phyloP scores from a whole-genome alignment of 2,113 vertebrate genomes.

The Acanthochromis polyacanthus region DNA sequence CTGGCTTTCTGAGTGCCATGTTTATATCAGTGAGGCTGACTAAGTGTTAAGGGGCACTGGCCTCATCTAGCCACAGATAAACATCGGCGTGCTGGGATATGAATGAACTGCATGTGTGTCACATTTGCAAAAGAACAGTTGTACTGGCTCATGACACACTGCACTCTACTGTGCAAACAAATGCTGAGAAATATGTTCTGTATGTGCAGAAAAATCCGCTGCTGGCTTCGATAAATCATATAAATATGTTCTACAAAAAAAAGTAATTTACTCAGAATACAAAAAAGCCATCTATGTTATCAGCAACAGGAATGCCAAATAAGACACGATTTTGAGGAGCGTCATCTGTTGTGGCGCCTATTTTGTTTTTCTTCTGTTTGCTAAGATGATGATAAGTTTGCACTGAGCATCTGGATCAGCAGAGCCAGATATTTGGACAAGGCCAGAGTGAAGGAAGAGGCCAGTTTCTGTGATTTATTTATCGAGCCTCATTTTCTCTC shows the following conservation, averaged over 20 bases:
- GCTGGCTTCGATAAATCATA: slow-evolving; percentile 10
- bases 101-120: slow-evolving; percentile 15
- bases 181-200: slow-evolving; percentile 29
- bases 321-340: slow-evolving; percentile 7
- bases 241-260: neutral
- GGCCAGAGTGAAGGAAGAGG: slow-evolving; percentile 52
- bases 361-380: slow-evolving; percentile 47
- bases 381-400: slow-evolving; percentile 43
- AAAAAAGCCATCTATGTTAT: slow-evolving; percentile 6
- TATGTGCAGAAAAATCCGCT: slow-evolving; percentile 4
- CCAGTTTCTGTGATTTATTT: slow-evolving; percentile 66
- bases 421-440: slow-evolving; percentile 58
- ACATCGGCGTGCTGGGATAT: slow-evolving; percentile 32
- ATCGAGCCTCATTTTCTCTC: slow-evolving; percentile 62
- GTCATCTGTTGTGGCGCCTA: slow-evolving; percentile 10
- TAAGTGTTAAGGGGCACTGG: slow-evolving; percentile 50
- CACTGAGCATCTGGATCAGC: slow-evolving; percentile 63
- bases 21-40: slow-evolving; percentile 45
- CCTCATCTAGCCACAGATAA: slow-evolving; percentile 41
- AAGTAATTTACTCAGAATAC: slow-evolving; percentile 1
- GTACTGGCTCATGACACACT: slow-evolving; percentile 2
- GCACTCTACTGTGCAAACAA: slow-evolving; percentile 35
- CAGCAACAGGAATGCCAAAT: slow-evolving; percentile 20
- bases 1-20: slow-evolving; percentile 7
- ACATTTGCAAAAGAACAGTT: slow-evolving; percentile 23